Evolutionary conservation across 92 coral and sea anemone species (phyloP).

Genomic region (Porites lobata): DNA sequence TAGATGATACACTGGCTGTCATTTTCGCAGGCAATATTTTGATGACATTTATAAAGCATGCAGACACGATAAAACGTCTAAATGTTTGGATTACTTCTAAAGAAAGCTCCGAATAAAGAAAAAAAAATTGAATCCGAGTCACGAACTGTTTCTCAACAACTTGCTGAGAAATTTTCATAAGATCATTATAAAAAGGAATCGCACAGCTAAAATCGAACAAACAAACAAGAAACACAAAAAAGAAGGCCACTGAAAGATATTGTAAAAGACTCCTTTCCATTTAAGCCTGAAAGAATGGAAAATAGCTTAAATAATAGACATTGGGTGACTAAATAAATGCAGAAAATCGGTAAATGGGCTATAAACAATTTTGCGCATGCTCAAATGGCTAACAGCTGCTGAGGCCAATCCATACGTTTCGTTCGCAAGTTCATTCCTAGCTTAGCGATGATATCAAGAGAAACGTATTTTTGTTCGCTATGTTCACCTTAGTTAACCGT

Average conservation of each 20-base stretch:
- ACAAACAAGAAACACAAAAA: background rate
- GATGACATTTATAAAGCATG: background rate
- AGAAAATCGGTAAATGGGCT: background rate
- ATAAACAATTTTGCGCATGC: slow-evolving; percentile 4
- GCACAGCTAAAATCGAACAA: background rate
- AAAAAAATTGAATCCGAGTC: background rate
- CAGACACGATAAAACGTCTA: background rate
- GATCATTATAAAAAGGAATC: background rate
- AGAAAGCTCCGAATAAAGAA: background rate
- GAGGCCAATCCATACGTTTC: background rate
- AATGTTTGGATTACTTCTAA: background rate
- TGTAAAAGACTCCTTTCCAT: background rate
- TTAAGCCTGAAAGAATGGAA: background rate
- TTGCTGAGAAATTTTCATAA: background rate
- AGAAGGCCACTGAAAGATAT: background rate
- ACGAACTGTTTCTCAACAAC: background rate
- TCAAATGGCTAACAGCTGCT: slow-evolving; percentile 14
- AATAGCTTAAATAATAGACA: background rate
- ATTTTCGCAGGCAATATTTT: background rate
- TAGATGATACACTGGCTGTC: background rate
- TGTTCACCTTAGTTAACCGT: background rate
- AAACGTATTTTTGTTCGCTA: background rate
- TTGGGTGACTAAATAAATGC: background rate
- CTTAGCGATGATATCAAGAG: background rate
- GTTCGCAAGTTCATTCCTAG: background rate